These are phyloP conservation scores for Gymnothorax reevesii DNA, from an alignment of 2,797 vertebrate genomes.

Conservation along the genomic window DNA sequence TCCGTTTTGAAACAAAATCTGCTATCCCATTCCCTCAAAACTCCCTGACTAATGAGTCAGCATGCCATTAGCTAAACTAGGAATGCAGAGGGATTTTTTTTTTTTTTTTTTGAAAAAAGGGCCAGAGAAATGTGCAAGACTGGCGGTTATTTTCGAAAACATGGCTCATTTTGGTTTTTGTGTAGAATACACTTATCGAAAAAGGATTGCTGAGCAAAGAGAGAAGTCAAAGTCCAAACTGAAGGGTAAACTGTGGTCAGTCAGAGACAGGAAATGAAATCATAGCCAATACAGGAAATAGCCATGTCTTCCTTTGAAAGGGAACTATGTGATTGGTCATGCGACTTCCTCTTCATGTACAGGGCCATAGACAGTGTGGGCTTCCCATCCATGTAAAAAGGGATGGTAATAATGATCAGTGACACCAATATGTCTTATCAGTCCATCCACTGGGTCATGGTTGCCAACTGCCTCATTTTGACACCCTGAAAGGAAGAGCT, in stretches of 20 bases:
- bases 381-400: not conserved
- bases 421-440: not conserved
- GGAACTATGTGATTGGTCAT: not conserved
- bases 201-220: not conserved
- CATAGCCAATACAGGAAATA: not conserved
- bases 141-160: not conserved
- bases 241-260: not conserved
- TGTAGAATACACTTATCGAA: not conserved
- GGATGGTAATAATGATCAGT: not conserved
- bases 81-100: not conserved
- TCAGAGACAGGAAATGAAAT: not conserved
- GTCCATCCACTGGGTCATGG: not conserved
- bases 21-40: not conserved
- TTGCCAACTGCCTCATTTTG: not conserved
- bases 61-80: not conserved
- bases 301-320: not conserved
- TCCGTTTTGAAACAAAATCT: not conserved
- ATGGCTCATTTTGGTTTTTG: not conserved
- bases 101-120: not conserved
- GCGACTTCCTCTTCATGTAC: not conserved
- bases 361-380: not conserved
- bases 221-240: not conserved
- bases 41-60: not conserved
- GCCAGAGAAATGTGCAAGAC: not conserved
- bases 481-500: not conserved